phyloP scores from a whole-genome alignment of 2,888 invertebrate species.

The Cephonodes hylas region DNA sequence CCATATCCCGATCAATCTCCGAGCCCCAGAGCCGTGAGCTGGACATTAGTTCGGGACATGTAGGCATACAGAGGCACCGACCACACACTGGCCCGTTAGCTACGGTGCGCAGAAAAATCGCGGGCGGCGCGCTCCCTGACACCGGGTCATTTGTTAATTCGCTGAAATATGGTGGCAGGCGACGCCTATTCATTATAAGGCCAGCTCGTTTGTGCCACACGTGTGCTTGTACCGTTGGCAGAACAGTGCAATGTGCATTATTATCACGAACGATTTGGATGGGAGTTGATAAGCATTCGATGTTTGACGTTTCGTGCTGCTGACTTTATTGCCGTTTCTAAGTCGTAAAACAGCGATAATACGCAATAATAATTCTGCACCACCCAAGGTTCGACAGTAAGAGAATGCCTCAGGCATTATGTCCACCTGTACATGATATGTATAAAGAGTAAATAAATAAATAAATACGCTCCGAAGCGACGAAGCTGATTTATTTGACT shows the following conservation, averaged over 20 bases:
- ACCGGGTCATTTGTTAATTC: conserved; percentile 79
- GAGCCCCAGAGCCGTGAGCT: conserved; percentile 40
- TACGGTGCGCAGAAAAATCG: conserved; percentile 79
- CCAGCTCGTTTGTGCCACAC: conserved; percentile 76
- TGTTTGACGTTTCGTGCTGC: no score
- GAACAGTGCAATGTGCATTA: conserved; percentile 2
- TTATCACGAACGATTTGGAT: not conserved
- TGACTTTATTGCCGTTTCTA: no score
- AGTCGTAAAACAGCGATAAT: no score
- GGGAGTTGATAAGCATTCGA: no score
- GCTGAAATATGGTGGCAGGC: conserved; percentile 77
- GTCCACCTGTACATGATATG: no score
- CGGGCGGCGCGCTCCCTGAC: conserved; percentile 69
- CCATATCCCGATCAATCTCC: not conserved
- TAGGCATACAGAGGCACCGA: conserved; percentile 53
- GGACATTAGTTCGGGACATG: conserved; percentile 50
- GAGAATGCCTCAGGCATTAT: no score
- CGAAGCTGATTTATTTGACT: no score
- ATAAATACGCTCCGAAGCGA: no score
- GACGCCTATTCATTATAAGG: conserved; percentile 79
- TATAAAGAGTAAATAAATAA: no score
- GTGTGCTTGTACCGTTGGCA: conserved; percentile 65
- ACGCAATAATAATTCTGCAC: no score
- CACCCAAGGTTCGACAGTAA: no score
- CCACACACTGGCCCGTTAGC: conserved; percentile 71